These are phyloP conservation scores for Oscheius sp. DNA, from an alignment of 2,888 invertebrate genomes.

Conservation along the genomic window DNA sequence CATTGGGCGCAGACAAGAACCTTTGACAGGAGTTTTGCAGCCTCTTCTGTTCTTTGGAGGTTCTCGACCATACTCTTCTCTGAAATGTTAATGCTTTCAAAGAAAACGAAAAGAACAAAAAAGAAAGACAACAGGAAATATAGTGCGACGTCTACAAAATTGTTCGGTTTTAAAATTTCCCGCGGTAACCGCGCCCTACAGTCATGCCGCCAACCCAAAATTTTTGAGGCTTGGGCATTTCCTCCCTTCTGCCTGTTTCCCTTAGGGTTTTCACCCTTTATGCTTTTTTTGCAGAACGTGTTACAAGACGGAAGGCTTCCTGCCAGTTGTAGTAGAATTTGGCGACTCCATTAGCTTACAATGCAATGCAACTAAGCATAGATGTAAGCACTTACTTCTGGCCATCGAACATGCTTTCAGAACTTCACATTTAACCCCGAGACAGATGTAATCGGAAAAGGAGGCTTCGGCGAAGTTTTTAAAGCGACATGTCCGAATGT, in stretches of 20 bases:
- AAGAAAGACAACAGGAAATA: no score
- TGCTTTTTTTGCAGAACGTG: no score
- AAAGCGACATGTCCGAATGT: slow-evolving; percentile 30
- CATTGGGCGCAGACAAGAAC: slow-evolving; percentile 9
- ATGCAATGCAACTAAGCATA: slow-evolving; percentile 2
- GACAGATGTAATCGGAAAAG: slow-evolving; percentile 41
- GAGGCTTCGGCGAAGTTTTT: slow-evolving; percentile 55
- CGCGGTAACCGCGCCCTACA: not conserved
- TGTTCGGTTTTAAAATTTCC: not conserved
- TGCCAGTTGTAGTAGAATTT: not conserved
- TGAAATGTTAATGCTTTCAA: no score
- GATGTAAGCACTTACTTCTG: not conserved
- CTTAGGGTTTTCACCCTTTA: no score
- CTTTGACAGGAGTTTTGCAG: not conserved
- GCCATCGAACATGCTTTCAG: not conserved
- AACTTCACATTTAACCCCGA: slow-evolving; percentile 5
- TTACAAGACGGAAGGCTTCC: no score
- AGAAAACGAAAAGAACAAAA: no score
- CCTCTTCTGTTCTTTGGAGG: slow-evolving; percentile 13
- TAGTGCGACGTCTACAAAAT: no score
- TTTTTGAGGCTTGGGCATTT: not conserved
- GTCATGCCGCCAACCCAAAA: not conserved
- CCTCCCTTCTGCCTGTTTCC: no score
- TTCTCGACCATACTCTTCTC: no score
- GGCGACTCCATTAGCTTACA: not conserved